Percentiles rank a stretch among this genome's conserved stretches.
Conservation (phyloP, 2,797 vertebrate species). For the Esox lucius region DNA sequence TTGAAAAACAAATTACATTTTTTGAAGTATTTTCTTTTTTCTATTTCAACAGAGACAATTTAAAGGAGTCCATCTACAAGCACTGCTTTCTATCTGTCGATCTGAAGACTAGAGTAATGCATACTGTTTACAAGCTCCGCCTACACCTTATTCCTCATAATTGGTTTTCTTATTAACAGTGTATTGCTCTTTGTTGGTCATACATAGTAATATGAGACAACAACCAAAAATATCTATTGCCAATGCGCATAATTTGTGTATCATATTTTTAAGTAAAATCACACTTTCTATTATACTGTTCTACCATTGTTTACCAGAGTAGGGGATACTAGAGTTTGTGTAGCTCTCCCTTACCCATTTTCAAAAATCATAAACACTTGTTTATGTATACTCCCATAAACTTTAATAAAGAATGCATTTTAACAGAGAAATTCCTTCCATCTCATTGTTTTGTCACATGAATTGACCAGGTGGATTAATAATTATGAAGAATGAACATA, state of each 20-base stretch:
- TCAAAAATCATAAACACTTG: too few relatives aligned
- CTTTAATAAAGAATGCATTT: too few relatives aligned
- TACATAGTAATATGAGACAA: not conserved
- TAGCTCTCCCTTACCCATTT: too few relatives aligned
- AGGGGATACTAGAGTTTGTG: too few relatives aligned
- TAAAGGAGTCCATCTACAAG: conserved; percentile 66
- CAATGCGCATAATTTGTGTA: not conserved
- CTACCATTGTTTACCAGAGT: not conserved
- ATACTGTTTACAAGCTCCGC: not conserved
- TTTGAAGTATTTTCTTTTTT: not conserved
- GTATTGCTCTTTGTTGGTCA: not conserved
- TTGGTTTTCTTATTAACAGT: not conserved
- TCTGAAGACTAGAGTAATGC: conserved; percentile 62
- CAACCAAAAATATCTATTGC: too few relatives aligned
- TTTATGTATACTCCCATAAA: too few relatives aligned
- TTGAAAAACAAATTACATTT: not conserved
- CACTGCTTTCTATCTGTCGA: conserved; percentile 69
- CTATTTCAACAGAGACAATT: conserved; percentile 61
- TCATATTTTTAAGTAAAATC: not conserved
- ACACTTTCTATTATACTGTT: not conserved
- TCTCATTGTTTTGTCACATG: too few relatives aligned
- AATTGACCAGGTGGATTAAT: too few relatives aligned
- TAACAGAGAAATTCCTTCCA: too few relatives aligned
- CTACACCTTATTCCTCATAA: not conserved
- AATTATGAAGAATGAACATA: too few relatives aligned